A percentile compares a stretch with the other conserved stretches of the same genome.
phyloP scores from a whole-genome alignment of 2,113 vertebrate genomes.

The Pycnonotus jocosus region DNA sequence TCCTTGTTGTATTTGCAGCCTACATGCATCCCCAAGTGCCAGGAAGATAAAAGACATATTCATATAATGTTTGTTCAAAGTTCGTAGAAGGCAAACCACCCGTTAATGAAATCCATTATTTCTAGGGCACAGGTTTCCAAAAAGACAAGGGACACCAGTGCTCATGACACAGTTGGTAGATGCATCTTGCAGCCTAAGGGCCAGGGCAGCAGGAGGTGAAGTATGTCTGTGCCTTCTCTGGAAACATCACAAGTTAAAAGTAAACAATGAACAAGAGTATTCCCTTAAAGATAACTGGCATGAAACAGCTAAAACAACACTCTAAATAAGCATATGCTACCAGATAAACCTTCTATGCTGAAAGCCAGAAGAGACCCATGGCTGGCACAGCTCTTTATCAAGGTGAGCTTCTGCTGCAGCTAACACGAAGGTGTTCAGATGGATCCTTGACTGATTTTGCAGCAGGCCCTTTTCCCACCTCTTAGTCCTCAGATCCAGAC shows the following conservation, averaged over 20 bases:
- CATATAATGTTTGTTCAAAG: not conserved
- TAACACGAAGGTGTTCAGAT: not conserved
- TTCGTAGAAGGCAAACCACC: not conserved
- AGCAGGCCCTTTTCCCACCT: not conserved
- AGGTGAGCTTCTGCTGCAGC: not conserved
- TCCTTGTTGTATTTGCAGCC: not conserved
- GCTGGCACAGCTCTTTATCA: not conserved
- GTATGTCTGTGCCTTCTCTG: not conserved
- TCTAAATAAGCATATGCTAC: not conserved
- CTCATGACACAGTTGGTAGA: not conserved
- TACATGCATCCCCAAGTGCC: not conserved
- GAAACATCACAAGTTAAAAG: not conserved
- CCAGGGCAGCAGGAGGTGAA: not conserved
- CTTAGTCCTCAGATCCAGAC: not conserved
- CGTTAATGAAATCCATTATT: conserved; percentile 58
- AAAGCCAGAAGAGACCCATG: not conserved
- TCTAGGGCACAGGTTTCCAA: not conserved
- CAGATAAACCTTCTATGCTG: not conserved
- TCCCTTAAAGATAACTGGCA: not conserved
- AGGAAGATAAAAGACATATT: conserved; percentile 34
- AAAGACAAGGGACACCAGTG: not conserved
- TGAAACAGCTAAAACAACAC: conserved; percentile 8
- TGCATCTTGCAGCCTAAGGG: not conserved
- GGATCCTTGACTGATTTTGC: not conserved
- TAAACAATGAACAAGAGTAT: not conserved